A percentile compares a stretch with the other conserved stretches of the same genome.
Conservation (phyloP, 2,797 vertebrate genomes). For the Dendrocincla tyrannina region DNA sequence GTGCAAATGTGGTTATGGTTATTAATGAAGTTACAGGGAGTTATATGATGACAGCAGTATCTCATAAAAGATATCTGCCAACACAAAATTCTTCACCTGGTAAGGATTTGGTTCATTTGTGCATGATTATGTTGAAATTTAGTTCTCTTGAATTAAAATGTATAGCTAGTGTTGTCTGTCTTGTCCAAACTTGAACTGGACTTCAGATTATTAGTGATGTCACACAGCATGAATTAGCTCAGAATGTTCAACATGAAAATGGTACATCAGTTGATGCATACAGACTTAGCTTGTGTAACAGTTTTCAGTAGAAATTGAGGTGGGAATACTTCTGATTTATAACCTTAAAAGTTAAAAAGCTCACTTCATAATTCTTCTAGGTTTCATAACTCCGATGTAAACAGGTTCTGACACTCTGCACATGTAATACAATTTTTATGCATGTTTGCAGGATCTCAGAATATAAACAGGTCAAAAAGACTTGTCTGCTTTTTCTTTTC, state of each 20-base stretch:
- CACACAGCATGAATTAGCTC: neutral
- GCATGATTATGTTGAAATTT: neutral
- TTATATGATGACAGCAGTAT: conserved; percentile 5
- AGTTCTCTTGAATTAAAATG: neutral
- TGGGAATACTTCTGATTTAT: neutral
- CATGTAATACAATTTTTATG: neutral
- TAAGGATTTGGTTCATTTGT: neutral
- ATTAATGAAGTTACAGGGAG: conserved; percentile 58
- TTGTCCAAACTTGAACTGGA: neutral
- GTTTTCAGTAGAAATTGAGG: neutral
- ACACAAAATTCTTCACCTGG: neutral
- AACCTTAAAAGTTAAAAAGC: neutral
- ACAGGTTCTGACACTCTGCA: neutral
- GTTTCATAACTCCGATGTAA: fast-evolving
- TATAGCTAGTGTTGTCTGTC: neutral
- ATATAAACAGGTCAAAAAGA: neutral
- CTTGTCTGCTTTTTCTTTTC: neutral
- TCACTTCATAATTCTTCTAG: neutral
- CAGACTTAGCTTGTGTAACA: neutral
- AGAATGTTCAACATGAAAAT: neutral
- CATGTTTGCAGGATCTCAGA: neutral
- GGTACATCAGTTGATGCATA: neutral
- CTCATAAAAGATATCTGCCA: neutral
- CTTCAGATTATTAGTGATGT: neutral
- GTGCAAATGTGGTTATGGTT: neutral